Base-by-base conservation (phyloP, 2,888 invertebrate genomes). In the Sphinx pinastri region DNA sequence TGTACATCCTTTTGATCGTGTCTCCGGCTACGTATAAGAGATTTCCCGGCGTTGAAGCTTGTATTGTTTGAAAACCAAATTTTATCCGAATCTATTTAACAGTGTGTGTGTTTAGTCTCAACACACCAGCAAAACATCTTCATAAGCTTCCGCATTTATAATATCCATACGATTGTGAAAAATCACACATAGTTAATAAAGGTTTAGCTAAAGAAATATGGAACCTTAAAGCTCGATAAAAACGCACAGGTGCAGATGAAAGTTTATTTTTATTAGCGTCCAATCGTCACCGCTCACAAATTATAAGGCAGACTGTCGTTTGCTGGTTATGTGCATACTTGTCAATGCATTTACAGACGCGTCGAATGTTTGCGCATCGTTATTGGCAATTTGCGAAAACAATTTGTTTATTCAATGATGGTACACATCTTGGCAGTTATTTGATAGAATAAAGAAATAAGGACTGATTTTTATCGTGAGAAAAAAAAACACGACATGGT, bases 221-320 rank as follows among this genome's bases (percentile, higher is more conserved):
- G 63, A 63, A 63, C 63, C 63, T 47, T 63, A 63, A 63, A 49
- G 13, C 7, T 31, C 6, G 25, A 49, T 63, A 63, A 63, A 63
- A 63, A 63, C 47, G 12, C 49, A 49, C 63, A 63, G 63, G 63
- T 63, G 63, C 63, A 49, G 49, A 49, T 63, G 47, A 63, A 63
- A 63, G 49, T 63, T 49, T 63, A 63, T 63, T 49, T 49, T 13
- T 63, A 63, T 63, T 63, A 63, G 63, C 63, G 63, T 47, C 63
- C 63, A 49, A 49, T 63, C 49, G 47, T 63, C 63, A 63, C 63
- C 19, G 63, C 47, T 55, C 55, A 49, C 63, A 63, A 63, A 63
- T 49, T 63, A 47, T 63, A 63, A 63, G 12, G 63, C 19, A 13
- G 16, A 49, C 63, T 63, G 63, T 63, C 63, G 49, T 47, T 19